Evolutionary conservation across 2,113 vertebrate genomes (phyloP).

Genomic region (Mastomys coucha): DNA sequence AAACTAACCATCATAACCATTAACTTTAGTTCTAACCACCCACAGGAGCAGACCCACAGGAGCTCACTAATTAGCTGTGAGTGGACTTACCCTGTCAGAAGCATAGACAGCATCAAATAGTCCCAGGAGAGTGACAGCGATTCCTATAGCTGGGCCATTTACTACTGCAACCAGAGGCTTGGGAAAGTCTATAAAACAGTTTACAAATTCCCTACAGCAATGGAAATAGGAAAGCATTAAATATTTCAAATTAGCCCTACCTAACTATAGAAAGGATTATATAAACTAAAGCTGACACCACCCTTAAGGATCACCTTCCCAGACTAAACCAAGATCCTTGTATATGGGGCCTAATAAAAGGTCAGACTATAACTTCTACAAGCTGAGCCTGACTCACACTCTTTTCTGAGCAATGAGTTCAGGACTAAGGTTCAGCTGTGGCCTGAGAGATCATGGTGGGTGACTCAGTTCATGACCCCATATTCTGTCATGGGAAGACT

Average conservation of each 20-base stretch:
- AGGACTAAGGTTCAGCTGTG: background rate
- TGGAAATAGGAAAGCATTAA: slow-evolving; percentile 4
- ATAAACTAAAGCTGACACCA: background rate
- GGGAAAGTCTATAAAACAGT: slow-evolving; percentile 92
- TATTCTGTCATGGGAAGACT: background rate
- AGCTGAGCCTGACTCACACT: background rate
- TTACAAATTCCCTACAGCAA: slow-evolving; percentile 87
- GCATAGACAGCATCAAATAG: slow-evolving; percentile 92
- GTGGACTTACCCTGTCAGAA: slow-evolving; percentile 87
- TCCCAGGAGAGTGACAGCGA: slow-evolving; percentile 89
- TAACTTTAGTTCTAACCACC: background rate
- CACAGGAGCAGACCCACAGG: background rate
- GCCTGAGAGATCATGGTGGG: background rate
- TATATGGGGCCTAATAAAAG: background rate
- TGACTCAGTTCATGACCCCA: accelerated
- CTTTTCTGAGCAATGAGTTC: background rate
- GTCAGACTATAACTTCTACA: no score
- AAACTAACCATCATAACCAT: background rate
- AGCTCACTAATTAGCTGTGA: background rate
- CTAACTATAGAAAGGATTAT: background rate
- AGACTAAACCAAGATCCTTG: background rate
- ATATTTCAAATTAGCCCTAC: background rate
- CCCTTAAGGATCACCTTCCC: no score
- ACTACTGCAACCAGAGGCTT: slow-evolving; percentile 92
- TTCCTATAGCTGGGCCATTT: slow-evolving; percentile 92